These are phyloP conservation scores for Triplophysa dalaica DNA, from an alignment of 2,113 vertebrate species.

Conservation along the genomic window DNA sequence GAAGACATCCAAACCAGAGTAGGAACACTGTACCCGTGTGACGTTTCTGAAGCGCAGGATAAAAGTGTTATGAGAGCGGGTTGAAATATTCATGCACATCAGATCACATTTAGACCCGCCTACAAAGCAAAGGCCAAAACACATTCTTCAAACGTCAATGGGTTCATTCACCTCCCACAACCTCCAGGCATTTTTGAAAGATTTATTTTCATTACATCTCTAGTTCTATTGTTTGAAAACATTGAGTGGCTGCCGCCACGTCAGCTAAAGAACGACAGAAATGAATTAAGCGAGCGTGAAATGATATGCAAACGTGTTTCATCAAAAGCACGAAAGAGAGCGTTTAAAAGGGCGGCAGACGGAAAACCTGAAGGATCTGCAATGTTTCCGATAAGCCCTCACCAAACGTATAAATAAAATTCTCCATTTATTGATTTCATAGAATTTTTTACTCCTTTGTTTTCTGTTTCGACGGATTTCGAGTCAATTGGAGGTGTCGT, in stretches of 20 bases:
- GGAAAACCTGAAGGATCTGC: constrained; percentile 54
- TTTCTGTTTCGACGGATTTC: constrained; percentile 47
- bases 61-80: too few species aligned
- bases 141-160: background rate
- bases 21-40: too few species aligned
- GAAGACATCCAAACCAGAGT: too few species aligned
- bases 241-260: constrained; percentile 25
- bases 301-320: constrained; percentile 62
- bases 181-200: constrained; percentile 24
- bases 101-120: background rate
- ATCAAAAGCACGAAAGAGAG: constrained; percentile 52
- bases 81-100: constrained; percentile 24
- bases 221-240: constrained; percentile 50
- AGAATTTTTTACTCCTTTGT: constrained; percentile 44
- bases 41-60: too few species aligned
- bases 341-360: constrained; percentile 45
- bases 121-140: background rate
- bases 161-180: constrained; percentile 9
- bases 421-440: constrained; percentile 63
- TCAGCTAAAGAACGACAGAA: constrained; percentile 38
- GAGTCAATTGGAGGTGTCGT: constrained; percentile 56
- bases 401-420: constrained; percentile 53
- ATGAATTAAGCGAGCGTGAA: constrained; percentile 63
- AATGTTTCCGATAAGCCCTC: constrained; percentile 61
- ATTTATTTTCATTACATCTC: constrained; percentile 56